Conservation (phyloP, 1,140 invertebrate genomes). For the Brachionus rotundiformis region DNA sequence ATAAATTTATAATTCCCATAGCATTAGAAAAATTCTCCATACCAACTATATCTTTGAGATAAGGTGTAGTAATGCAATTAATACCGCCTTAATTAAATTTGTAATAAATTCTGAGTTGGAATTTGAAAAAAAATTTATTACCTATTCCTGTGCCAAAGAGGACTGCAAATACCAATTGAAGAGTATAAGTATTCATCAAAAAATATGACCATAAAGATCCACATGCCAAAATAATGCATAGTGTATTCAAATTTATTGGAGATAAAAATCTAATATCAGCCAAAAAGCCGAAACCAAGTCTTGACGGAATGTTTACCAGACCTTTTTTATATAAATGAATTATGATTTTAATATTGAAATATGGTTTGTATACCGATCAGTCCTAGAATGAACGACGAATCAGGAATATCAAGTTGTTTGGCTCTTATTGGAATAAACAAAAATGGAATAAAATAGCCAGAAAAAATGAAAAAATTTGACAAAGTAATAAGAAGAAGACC, state of each 20-base stretch:
- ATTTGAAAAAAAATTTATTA: neutral
- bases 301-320: slow-evolving; percentile 31
- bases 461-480: slow-evolving; percentile 41
- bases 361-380: neutral
- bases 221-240: neutral
- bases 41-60: slow-evolving; percentile 34
- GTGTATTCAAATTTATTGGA: slow-evolving; percentile 29
- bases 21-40: slow-evolving; percentile 50
- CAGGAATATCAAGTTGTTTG: slow-evolving; percentile 12
- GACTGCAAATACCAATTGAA: neutral
- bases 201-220: slow-evolving; percentile 21
- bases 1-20: slow-evolving; percentile 49
- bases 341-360: neutral
- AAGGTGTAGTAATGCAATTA: slow-evolving; percentile 37
- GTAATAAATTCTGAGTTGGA: neutral
- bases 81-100: slow-evolving; percentile 9
- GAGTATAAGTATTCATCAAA: neutral
- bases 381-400: neutral
- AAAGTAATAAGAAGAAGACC: slow-evolving; percentile 24
- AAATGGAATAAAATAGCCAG: slow-evolving; percentile 46
- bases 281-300: slow-evolving; percentile 24
- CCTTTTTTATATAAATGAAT: neutral
- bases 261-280: slow-evolving; percentile 18
- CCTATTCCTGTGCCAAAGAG: slow-evolving; percentile 16
- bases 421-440: slow-evolving; percentile 32